phyloP scores from a whole-genome alignment of 2,888 invertebrate species.

The Leuctra nigra region DNA sequence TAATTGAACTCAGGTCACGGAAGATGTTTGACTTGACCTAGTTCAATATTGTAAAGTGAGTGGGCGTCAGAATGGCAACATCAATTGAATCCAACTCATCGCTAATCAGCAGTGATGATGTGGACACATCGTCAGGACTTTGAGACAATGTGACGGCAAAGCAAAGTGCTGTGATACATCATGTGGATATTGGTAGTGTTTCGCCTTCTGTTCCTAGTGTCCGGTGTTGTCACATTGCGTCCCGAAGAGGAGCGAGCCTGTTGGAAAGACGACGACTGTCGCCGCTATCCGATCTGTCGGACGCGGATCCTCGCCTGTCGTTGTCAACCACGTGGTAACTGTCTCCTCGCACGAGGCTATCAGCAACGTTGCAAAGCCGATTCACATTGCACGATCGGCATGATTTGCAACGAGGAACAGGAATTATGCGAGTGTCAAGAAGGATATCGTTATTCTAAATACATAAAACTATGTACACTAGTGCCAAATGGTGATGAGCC shows the following conservation, averaged over 20 bases:
- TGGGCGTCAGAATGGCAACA: neutral
- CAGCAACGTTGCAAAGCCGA: constrained; percentile 9
- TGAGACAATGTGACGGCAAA: neutral
- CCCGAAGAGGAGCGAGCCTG: constrained; percentile 10
- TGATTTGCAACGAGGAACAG: constrained; percentile 2
- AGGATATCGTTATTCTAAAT: constrained; percentile 12
- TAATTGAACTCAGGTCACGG: no score
- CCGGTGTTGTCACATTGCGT: neutral
- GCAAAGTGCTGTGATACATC: neutral
- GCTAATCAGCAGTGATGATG: neutral
- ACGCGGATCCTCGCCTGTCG: constrained; percentile 3
- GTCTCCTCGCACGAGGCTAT: constrained; percentile 13
- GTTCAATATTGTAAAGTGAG: no score
- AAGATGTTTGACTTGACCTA: neutral
- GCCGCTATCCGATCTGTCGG: constrained; percentile 13
- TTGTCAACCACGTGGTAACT: constrained; percentile 10
- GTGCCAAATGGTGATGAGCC: neutral
- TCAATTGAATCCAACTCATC: neutral
- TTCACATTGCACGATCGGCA: neutral
- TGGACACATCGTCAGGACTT: neutral
- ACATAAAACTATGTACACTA: constrained; percentile 6
- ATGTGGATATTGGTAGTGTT: neutral
- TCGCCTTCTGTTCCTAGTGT: neutral
- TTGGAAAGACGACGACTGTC: constrained; percentile 17
- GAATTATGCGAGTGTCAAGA: constrained; percentile 18